Conservation (phyloP, 2,888 invertebrate genomes). For the Athalia circularis region DNA sequence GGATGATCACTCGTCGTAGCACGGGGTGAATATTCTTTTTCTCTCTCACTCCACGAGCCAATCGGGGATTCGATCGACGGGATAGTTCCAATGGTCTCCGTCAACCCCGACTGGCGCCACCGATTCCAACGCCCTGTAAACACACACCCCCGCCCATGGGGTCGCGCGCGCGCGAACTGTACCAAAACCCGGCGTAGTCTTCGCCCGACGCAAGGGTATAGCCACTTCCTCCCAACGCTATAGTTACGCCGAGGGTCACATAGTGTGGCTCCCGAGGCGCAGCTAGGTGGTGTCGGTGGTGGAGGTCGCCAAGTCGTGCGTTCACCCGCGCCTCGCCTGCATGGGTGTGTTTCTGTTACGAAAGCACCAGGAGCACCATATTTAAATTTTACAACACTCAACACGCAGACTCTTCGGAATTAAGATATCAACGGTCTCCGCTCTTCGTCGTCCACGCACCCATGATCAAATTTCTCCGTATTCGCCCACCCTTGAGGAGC, state of each 20-base stretch:
- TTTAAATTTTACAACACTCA: neutral
- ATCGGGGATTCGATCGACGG: slow-evolving; percentile 67
- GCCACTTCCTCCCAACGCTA: slow-evolving; percentile 48
- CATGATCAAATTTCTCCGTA: neutral
- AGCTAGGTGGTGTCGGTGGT: slow-evolving; percentile 57
- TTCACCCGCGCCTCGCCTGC: slow-evolving; percentile 71
- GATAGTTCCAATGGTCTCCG: slow-evolving; percentile 51
- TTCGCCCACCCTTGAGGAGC: neutral
- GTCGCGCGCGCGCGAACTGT: slow-evolving; percentile 51
- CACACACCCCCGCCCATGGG: slow-evolving; percentile 47
- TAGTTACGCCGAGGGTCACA: slow-evolving; percentile 48
- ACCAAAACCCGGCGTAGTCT: slow-evolving; percentile 57
- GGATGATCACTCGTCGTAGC: too few species aligned
- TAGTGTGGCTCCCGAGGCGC: slow-evolving; percentile 49
- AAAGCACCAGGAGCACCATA: neutral
- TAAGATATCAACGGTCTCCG: slow-evolving; percentile 20
- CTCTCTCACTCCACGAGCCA: slow-evolving; percentile 59
- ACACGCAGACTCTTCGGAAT: neutral
- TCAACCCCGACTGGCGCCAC: slow-evolving; percentile 60
- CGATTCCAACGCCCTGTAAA: slow-evolving; percentile 63
- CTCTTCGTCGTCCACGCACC: neutral
- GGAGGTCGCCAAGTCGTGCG: slow-evolving; percentile 71
- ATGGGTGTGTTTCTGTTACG: slow-evolving; percentile 58
- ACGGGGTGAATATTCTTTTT: slow-evolving; percentile 21
- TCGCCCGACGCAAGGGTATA: slow-evolving; percentile 46